Evolutionary conservation across 2,888 invertebrate genomes (phyloP), one percentile per base, ranked within the genome.

Genomic region (Petrolisthes manimaculis): DNA sequence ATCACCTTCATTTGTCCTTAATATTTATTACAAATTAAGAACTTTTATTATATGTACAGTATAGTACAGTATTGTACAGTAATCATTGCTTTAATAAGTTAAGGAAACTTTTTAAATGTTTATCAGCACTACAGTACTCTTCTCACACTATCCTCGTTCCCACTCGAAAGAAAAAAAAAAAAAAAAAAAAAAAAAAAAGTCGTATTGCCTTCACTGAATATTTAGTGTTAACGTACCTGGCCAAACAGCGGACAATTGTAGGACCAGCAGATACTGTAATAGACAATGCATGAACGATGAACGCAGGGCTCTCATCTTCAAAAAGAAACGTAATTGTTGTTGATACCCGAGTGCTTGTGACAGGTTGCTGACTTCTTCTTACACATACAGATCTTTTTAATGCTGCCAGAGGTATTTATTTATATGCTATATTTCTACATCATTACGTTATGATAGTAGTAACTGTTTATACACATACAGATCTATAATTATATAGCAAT

Each of bases 231-330:
- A 71, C n/a, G 21, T 71, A 12, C 6, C n/a, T 71, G 21, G 71
- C 71, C 71, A 71, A 61, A n/a, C 71, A 71, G 21, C 71, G 71
- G 71, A n/a, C 71, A 71, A 21, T 71, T 71, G 21, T n/a, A 71
- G 71, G 61, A 61, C 9, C 21, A 71, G 18, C 71, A 71, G n/a
- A 71, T 9, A 71, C n/a, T 71, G 14, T 37, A 53, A 53, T 83
- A 83, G 83, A 21, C 55, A 21, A 54, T 83, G 83, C 83, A 54
- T 83, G 83, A 69, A 74, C 54, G 83, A 83, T 83, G 55, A 51
- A 74, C 83, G 55, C 74, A 74, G 83, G 83, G 83, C 83, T 83
- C 83, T 83, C 83, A 71, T 74, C 54, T 53, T 54, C 37, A 37
- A 37, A 37, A 37, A n/a, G n/a, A 37, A 37, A 37, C 37, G 37